phyloP scores from a whole-genome alignment of 2,797 vertebrate genomes.

The Lophotriccus pileatus region DNA sequence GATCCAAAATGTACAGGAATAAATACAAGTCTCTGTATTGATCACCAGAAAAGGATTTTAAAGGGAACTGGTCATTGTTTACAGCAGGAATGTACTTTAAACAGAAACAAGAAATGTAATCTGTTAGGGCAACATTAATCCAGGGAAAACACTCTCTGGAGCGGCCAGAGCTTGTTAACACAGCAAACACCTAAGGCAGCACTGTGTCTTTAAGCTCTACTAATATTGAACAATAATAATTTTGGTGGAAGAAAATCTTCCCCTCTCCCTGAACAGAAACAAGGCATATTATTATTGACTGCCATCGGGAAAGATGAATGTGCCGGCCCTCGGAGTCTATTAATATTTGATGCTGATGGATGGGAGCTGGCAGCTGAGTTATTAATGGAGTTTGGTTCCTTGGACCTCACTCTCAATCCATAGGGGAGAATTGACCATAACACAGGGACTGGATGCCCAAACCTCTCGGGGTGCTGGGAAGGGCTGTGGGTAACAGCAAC shows the following conservation, averaged over 20 bases:
- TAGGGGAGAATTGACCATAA: not conserved
- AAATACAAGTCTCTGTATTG: not conserved
- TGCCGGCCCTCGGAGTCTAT: conserved; percentile 37
- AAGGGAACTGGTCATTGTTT: not conserved
- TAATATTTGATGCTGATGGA: conserved; percentile 70
- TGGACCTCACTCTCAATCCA: not conserved
- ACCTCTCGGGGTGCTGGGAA: not conserved
- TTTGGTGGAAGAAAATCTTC: conserved; percentile 36
- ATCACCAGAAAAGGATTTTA: not conserved
- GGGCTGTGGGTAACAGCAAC: not conserved
- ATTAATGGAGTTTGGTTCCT: conserved; percentile 51
- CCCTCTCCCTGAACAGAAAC: conserved; percentile 29
- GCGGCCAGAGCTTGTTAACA: conserved; percentile 27
- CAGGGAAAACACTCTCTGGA: conserved; percentile 1
- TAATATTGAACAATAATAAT: conserved; percentile 56
- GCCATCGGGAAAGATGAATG: conserved; percentile 47
- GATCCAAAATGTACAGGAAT: not conserved
- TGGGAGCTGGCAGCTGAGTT: conserved; percentile 54
- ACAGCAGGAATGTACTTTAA: not conserved
- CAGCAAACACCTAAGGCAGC: conserved; percentile 17
- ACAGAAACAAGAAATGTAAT: not conserved
- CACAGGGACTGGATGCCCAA: not conserved
- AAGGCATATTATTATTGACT: conserved; percentile 55
- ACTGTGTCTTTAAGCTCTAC: conserved; percentile 25
- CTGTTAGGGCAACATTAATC: conserved; percentile 20